These are phyloP conservation scores for Dissostichus mawsoni DNA, from an alignment of 2,113 vertebrate species.

Conservation along the genomic window DNA sequence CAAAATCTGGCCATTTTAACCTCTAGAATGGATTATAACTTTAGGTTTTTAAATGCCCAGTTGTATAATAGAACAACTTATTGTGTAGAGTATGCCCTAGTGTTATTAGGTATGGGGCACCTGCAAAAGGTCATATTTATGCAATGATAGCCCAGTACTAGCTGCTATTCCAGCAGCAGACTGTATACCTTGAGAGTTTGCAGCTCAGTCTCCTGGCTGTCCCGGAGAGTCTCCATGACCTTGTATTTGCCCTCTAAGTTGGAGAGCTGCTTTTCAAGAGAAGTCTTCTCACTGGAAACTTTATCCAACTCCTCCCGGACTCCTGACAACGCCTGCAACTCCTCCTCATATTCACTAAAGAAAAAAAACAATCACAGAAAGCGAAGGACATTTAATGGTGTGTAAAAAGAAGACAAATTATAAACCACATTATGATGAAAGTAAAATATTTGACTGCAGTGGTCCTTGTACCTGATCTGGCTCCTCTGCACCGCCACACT, in stretches of 20 bases:
- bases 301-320: conserved; percentile 68
- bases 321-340: conserved; percentile 54
- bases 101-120: neutral
- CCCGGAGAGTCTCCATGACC: conserved; percentile 68
- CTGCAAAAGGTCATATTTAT: neutral
- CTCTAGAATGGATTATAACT: neutral
- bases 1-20: neutral
- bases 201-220: conserved; percentile 74
- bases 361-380: neutral
- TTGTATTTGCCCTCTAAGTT: conserved; percentile 59
- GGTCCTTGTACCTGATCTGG: conserved; percentile 50
- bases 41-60: neutral
- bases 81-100: neutral
- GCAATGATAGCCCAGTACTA: neutral
- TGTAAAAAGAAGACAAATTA: neutral
- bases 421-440: fast-evolving
- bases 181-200: conserved; percentile 73
- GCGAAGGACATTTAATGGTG: neutral
- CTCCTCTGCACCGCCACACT: conserved; percentile 55
- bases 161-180: neutral
- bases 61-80: neutral
- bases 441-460: neutral
- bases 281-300: conserved; percentile 59
- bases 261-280: conserved; percentile 63
- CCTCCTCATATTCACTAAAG: conserved; percentile 61